Percentiles rank a stretch among this genome's conserved stretches.
phyloP scores from a whole-genome alignment of 2,113 vertebrate species.

The Tragelaphus strepsiceros region DNA sequence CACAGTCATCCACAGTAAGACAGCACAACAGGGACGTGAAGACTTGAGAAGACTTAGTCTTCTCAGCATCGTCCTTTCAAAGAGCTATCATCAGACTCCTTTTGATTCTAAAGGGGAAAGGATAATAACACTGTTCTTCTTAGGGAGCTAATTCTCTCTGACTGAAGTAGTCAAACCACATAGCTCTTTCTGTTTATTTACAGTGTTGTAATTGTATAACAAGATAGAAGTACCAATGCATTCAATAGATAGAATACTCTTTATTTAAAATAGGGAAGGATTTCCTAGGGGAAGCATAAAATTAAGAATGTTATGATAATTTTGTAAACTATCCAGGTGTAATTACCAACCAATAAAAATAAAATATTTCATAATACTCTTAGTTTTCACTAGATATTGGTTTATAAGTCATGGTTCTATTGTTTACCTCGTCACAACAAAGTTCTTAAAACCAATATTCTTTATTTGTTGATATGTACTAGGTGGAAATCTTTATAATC shows the following conservation, averaged over 20 bases:
- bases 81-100: not conserved
- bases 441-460: not conserved
- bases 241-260: not conserved
- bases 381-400: not conserved
- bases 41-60: not conserved
- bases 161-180: not conserved
- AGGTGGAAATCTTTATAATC: not conserved
- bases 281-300: not conserved
- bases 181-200: not conserved
- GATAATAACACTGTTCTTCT: not conserved
- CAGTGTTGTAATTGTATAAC: not conserved
- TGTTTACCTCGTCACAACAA: not conserved
- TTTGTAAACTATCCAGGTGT: not conserved
- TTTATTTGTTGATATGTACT: not conserved
- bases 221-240: not conserved
- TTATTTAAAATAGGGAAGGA: not conserved
- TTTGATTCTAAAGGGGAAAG: conserved; percentile 51
- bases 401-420: not conserved
- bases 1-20: not conserved
- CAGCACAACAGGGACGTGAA: not conserved
- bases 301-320: not conserved
- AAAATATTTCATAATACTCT: not conserved
- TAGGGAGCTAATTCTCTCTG: not conserved
- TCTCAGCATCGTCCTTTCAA: not conserved
- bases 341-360: not conserved